Conservation (phyloP, 2,797 vertebrate genomes). For the Chiroxiphia lanceolata region DNA sequence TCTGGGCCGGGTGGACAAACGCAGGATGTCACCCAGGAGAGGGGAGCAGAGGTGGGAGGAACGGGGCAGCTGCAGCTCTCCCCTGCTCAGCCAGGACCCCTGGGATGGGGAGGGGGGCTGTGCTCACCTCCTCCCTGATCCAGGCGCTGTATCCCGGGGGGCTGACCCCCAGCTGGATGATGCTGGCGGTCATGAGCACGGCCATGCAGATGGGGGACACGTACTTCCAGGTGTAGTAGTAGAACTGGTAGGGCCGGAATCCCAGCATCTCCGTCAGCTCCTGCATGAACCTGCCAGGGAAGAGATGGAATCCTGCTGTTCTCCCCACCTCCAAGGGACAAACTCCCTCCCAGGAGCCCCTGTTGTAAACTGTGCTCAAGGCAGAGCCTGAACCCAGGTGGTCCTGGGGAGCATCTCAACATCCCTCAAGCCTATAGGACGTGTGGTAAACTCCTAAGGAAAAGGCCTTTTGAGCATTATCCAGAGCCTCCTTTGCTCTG, state of each 20-base stretch:
- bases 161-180: conserved; percentile 89
- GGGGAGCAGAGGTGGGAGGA: background rate
- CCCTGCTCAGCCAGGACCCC: background rate
- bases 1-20: background rate
- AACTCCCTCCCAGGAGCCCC: background rate
- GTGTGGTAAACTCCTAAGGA: background rate
- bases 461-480: background rate
- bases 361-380: fast-evolving
- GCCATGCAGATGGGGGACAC: conserved; percentile 92
- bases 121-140: conserved; percentile 90
- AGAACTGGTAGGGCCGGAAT: conserved; percentile 86
- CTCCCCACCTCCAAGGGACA: background rate
- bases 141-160: conserved; percentile 93
- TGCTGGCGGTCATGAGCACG: conserved; percentile 85
- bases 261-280: conserved; percentile 96
- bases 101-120: background rate
- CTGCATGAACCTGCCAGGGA: conserved; percentile 88
- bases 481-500: background rate
- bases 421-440: background rate
- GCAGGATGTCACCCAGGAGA: background rate
- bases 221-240: conserved; percentile 96
- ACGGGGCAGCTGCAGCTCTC: background rate
- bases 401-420: background rate
- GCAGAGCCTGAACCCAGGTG: background rate
- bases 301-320: background rate